Conservation (phyloP, 2,888 invertebrate species). For the Drosophila histrio region DNA sequence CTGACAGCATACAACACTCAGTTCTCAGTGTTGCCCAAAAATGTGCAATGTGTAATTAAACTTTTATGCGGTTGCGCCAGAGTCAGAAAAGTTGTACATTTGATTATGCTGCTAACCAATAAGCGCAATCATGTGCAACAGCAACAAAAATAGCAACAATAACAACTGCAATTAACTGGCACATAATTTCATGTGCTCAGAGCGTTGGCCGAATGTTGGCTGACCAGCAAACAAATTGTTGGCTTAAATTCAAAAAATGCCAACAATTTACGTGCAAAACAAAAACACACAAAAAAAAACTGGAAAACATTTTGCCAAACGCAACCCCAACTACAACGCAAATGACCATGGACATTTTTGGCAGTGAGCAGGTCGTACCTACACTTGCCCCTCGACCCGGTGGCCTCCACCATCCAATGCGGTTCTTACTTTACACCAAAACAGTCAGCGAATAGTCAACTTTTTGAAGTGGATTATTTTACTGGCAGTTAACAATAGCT, state of each 20-base stretch:
- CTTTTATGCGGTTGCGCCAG: slow-evolving; percentile 54
- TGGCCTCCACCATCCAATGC: slow-evolving; percentile 10
- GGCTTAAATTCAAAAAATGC: slow-evolving; percentile 73
- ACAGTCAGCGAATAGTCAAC: slow-evolving; percentile 40
- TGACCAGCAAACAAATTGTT: slow-evolving; percentile 78
- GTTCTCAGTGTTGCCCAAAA: slow-evolving; percentile 29
- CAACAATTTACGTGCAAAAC: slow-evolving; percentile 69
- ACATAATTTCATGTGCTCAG: slow-evolving; percentile 48
- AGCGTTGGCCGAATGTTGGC: slow-evolving; percentile 46
- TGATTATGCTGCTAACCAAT: slow-evolving; percentile 75
- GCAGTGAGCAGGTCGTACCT: slow-evolving; percentile 22
- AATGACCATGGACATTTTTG: slow-evolving; percentile 54
- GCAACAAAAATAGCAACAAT: slow-evolving; percentile 40
- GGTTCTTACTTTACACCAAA: slow-evolving; percentile 53
- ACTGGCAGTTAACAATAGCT: slow-evolving; percentile 34
- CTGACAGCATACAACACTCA: neutral
- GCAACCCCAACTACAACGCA: slow-evolving; percentile 46
- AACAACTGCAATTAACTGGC: slow-evolving; percentile 71
- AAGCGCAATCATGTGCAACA: slow-evolving; percentile 60
- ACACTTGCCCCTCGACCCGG: slow-evolving; percentile 6
- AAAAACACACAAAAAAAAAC: neutral
- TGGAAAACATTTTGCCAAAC: slow-evolving; percentile 40
- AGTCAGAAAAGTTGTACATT: slow-evolving; percentile 67
- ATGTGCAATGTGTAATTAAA: slow-evolving; percentile 63
- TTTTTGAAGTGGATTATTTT: slow-evolving; percentile 39